Evolutionary conservation across 2,888 invertebrate genomes (phyloP).

Genomic region (Osedax fenrisi): DNA sequence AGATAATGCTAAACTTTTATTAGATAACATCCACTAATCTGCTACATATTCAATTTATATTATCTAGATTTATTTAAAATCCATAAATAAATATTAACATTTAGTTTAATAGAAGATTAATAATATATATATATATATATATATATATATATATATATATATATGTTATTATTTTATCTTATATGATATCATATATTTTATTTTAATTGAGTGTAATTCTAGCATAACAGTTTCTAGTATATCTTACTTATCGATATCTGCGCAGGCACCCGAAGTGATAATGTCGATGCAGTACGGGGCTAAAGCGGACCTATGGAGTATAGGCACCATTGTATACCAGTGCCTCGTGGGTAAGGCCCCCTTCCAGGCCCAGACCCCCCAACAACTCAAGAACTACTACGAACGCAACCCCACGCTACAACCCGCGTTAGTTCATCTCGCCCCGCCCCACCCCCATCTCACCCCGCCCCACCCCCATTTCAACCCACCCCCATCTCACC

Average conservation of each 20-base stretch:
- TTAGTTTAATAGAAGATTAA: not conserved
- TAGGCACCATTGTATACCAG: conserved; percentile 95
- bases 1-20: too few relatives aligned
- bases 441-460: not conserved
- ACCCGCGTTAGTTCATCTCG: conserved; percentile 47
- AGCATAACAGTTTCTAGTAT: too few relatives aligned
- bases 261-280: conserved; percentile 88
- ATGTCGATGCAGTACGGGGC: conserved; percentile 97
- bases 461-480: not conserved
- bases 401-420: conserved; percentile 65
- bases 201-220: too few relatives aligned
- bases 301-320: conserved; percentile 96
- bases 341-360: conserved; percentile 97
- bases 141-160: conserved; percentile 2
- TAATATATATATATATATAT: not conserved
- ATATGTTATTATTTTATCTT: too few relatives aligned
- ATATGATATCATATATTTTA: too few relatives aligned
- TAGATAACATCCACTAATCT: too few relatives aligned
- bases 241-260: too few relatives aligned
- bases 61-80: too few relatives aligned
- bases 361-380: conserved; percentile 92
- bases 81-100: too few relatives aligned
- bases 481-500: not conserved
- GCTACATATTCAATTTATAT: too few relatives aligned
- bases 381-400: conserved; percentile 87